Evolutionary conservation across 2,888 invertebrate genomes (phyloP).

Genomic region (Antitype chi): DNA sequence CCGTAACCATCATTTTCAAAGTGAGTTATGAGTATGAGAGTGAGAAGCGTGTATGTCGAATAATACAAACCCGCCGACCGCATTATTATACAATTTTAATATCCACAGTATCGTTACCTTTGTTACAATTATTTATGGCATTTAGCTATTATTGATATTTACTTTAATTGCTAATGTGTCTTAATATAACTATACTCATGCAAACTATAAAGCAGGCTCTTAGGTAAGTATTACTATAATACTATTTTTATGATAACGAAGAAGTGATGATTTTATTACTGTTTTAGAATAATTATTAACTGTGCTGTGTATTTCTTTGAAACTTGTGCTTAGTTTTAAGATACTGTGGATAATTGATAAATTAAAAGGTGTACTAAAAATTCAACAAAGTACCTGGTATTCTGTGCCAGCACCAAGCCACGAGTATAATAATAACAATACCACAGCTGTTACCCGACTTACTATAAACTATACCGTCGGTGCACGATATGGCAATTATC

Average conservation of each 20-base stretch:
- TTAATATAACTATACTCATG: slow-evolving; percentile 35
- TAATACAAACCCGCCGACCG: slow-evolving; percentile 86
- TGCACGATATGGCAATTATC: slow-evolving; percentile 67
- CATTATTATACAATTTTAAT: slow-evolving; percentile 46
- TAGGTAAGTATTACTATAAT: slow-evolving; percentile 53
- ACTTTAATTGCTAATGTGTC: slow-evolving; percentile 47
- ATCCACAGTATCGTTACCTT: slow-evolving; percentile 49
- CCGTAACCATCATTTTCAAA: slow-evolving; percentile 82
- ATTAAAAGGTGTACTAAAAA: slow-evolving; percentile 1
- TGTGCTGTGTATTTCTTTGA: slow-evolving; percentile 4
- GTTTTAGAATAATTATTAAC: neutral
- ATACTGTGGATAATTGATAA: slow-evolving; percentile 41
- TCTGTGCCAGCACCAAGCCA: neutral
- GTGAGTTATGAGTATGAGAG: slow-evolving; percentile 78
- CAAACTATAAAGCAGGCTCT: slow-evolving; percentile 40
- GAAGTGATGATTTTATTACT: slow-evolving; percentile 9
- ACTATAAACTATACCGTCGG: slow-evolving; percentile 29
- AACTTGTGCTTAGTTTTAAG: slow-evolving; percentile 26
- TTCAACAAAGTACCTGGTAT: neutral
- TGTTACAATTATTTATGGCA: slow-evolving; percentile 22
- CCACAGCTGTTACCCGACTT: slow-evolving; percentile 42
- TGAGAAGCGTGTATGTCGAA: slow-evolving; percentile 80
- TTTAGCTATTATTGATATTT: slow-evolving; percentile 34
- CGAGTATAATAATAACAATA: slow-evolving; percentile 23
- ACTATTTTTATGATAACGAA: slow-evolving; percentile 12